Conservation (phyloP, 2,113 vertebrate species). For the Diphyllodes magnificus region DNA sequence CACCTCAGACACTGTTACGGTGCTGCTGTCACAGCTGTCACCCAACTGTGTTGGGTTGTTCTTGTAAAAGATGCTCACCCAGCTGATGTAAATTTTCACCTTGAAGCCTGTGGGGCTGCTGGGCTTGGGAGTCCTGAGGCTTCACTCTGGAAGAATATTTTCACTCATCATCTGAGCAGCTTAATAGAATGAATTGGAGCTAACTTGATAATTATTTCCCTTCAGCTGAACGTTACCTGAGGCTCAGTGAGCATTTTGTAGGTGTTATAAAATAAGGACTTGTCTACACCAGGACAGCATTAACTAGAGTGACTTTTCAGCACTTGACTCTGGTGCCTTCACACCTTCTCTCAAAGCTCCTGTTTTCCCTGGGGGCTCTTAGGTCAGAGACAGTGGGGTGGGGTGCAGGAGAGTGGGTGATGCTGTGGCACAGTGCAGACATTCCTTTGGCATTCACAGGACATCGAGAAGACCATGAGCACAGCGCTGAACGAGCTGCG, state of each 20-base stretch:
- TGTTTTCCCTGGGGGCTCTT: neutral
- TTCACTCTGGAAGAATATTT: neutral
- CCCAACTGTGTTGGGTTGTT: neutral
- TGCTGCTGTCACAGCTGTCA: neutral
- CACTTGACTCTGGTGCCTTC: neutral
- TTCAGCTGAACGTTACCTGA: neutral
- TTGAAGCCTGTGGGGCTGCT: neutral
- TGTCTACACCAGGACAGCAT: neutral
- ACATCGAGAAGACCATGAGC: constrained; percentile 98
- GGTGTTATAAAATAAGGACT: neutral
- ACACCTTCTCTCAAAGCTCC: neutral
- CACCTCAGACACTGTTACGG: neutral
- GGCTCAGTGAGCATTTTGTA: neutral
- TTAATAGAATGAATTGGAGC: neutral
- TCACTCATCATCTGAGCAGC: neutral
- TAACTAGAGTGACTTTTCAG: neutral
- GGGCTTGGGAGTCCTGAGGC: neutral
- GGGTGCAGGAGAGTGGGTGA: fast-evolving
- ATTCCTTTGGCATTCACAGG: constrained; percentile 65
- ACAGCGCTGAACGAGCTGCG: constrained; percentile 92
- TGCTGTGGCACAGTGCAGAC: neutral
- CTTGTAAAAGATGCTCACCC: neutral
- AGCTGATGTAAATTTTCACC: neutral
- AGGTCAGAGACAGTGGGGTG: fast-evolving
- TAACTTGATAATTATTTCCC: neutral